Evolutionary conservation across 2,888 invertebrate species (phyloP), one percentile per base, ranked within the genome.

Genomic region (Cepaea hortensis): DNA sequence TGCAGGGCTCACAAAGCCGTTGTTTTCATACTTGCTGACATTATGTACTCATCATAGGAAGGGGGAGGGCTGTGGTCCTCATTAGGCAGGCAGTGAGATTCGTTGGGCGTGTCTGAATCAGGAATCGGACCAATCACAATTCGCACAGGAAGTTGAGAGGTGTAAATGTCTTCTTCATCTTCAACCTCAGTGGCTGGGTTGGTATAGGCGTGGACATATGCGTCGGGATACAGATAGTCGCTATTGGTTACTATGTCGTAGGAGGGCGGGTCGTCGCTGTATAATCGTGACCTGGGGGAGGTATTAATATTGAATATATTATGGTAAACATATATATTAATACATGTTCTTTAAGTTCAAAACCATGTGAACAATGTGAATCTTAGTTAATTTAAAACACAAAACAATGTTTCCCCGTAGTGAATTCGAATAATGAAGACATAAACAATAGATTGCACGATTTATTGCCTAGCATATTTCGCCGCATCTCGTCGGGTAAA

Each of bases 261-360:
- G 7, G 91, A 87, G 4, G 91, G 91, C 3, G 91, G 91, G 20
- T 90, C 91, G 80, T 91, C 91, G 50, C 88, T 89, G 88, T 90
- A 89, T 35, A 90, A 80, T 0, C 89, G 85, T 18, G 88, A 85
- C 86, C 89, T 90, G 81, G 50, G 11, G 23, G 20, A 80, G 18
- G 3, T 7, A 46, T 23, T 50, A 55, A 55, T 55, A 55, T 55
- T 6, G 6, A 55, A 55, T 11, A 55, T 6, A 11, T 55, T 55
- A 68, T n/a, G 13, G 18, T 20, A 68, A n/a, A 18, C 11, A 18
- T 20, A 68, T 18, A 20, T 18, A 68, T 18, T 6, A 20, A 68
- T 15, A n/a, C n/a, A 20, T 15, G 13, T 15, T 65, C 18, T 65
- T 9, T 18, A 65, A 65, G 1, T 9, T 18, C 18, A 65, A 65